Evolutionary conservation across 2,888 invertebrate species (phyloP).

Genomic region (Drosophila anceps): DNA sequence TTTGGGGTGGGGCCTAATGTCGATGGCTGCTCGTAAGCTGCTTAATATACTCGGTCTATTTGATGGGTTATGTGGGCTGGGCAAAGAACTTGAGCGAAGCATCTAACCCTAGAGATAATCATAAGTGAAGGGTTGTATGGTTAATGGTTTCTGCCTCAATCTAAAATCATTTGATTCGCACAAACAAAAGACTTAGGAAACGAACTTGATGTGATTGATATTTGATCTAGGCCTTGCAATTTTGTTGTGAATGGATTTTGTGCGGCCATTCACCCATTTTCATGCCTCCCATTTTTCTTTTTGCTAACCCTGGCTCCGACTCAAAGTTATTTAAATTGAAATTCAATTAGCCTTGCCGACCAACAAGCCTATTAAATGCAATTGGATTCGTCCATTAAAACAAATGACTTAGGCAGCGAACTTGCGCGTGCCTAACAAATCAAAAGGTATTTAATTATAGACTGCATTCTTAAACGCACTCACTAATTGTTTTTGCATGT

Average conservation of each 20-base stretch:
- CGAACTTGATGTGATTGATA: slow-evolving; percentile 30
- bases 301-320: slow-evolving; percentile 7
- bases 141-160: slow-evolving; percentile 20
- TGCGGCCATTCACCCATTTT: slow-evolving; percentile 42
- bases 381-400: slow-evolving; percentile 32
- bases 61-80: slow-evolving; percentile 22
- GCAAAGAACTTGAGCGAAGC: slow-evolving; percentile 9
- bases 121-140: slow-evolving; percentile 42
- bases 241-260: slow-evolving; percentile 29
- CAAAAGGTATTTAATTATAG: slow-evolving; percentile 45
- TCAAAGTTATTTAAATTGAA: slow-evolving; percentile 32
- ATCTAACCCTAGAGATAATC: slow-evolving; percentile 23
- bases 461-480: slow-evolving; percentile 21
- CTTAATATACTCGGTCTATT: slow-evolving; percentile 43
- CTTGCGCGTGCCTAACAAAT: slow-evolving; percentile 31
- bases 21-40: slow-evolving; percentile 17
- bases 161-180: slow-evolving; percentile 40
- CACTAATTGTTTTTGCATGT: slow-evolving; percentile 61
- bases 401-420: slow-evolving; percentile 59
- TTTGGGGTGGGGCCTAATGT: slow-evolving; percentile 21
- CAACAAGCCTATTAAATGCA: slow-evolving; percentile 19
- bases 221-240: slow-evolving; percentile 32
- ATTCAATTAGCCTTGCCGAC: slow-evolving; percentile 30
- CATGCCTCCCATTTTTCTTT: slow-evolving; percentile 3
- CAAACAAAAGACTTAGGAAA: slow-evolving; percentile 42